phyloP scores from a whole-genome alignment of 2,797 vertebrate genomes.

The Gymnoscopelus braueri region DNA sequence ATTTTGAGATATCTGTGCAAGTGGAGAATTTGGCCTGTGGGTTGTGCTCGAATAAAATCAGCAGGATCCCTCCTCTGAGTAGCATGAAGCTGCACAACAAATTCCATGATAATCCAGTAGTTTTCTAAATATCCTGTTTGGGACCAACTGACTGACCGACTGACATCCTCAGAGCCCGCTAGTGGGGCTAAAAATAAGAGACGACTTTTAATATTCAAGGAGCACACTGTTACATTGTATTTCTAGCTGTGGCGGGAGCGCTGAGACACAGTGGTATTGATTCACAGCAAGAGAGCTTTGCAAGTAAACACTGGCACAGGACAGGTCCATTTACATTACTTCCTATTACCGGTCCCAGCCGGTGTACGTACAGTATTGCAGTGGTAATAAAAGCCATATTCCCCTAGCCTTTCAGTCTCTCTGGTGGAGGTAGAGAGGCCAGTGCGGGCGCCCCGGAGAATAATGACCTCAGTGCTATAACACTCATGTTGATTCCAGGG shows the following conservation, averaged over 20 bases:
- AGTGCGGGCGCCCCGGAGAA: slow-evolving; percentile 33
- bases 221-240: background rate
- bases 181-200: no score
- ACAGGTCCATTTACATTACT: background rate
- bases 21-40: no score
- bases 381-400: background rate
- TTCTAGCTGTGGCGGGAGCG: background rate
- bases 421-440: slow-evolving; percentile 25
- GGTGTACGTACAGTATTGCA: background rate
- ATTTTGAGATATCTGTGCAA: no score
- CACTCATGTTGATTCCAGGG: slow-evolving; percentile 34
- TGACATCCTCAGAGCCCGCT: no score
- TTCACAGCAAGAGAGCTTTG: background rate
- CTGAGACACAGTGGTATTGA: background rate
- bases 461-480: slow-evolving; percentile 46
- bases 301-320: background rate
- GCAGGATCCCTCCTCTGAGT: no score
- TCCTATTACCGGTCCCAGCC: no score
- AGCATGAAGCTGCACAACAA: no score
- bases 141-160: no score
- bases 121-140: no score
- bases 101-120: no score
- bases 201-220: no score
- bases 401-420: background rate
- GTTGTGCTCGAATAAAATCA: no score